These are phyloP conservation scores for Hemitrygon akajei DNA, from an alignment of 2,797 vertebrate genomes.

Conservation along the genomic window DNA sequence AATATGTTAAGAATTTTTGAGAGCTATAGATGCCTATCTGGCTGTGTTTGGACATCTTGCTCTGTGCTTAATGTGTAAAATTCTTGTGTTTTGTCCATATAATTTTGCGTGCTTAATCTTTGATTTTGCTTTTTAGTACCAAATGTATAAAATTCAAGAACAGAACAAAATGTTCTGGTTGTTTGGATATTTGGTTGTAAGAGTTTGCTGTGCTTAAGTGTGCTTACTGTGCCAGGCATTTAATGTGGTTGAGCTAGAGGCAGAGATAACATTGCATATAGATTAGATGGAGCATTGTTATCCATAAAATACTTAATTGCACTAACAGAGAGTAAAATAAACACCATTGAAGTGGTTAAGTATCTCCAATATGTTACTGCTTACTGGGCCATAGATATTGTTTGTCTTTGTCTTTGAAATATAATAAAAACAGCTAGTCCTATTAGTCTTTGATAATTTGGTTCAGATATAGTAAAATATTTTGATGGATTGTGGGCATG, in stretches of 20 bases:
- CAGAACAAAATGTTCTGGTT: not conserved
- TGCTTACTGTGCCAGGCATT: not conserved
- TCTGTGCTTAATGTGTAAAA: not conserved
- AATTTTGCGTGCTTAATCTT: not conserved
- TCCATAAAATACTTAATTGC: not conserved
- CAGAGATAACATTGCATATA: not conserved
- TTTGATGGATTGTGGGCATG: not conserved
- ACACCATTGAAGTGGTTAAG: not conserved
- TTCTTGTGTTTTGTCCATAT: not conserved
- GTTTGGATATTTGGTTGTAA: not conserved
- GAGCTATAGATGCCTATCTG: not conserved
- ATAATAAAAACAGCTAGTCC: not conserved
- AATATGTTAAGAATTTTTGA: not conserved
- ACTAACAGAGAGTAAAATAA: not conserved
- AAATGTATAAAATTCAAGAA: not conserved
- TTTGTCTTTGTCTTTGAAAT: not conserved
- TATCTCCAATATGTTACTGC: not conserved
- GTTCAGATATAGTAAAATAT: not conserved
- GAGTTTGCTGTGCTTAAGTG: not conserved
- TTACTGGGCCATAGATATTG: not conserved
- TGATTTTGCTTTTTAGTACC: not conserved
- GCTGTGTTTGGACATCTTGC: not conserved
- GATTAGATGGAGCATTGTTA: not conserved
- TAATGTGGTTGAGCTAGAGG: not conserved
- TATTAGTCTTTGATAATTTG: not conserved